Evolutionary conservation across 2,113 vertebrate species (phyloP).

Genomic region (Dascyllus trimaculatus): DNA sequence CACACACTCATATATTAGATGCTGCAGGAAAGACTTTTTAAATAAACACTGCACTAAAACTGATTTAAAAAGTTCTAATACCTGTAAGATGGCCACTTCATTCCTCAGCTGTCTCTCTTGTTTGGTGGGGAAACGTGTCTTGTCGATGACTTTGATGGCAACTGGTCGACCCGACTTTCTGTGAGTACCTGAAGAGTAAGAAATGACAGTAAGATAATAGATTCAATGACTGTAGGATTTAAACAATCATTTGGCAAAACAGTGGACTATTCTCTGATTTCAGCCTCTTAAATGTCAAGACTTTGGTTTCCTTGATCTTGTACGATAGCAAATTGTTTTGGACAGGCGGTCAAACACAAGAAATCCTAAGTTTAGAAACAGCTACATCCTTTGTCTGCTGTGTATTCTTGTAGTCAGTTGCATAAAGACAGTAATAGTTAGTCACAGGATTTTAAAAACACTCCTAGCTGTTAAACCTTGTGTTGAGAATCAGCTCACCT

Average conservation of each 20-base stretch:
- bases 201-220: neutral
- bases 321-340: too few species aligned
- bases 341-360: too few species aligned
- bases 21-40: neutral
- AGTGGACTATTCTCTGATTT: neutral
- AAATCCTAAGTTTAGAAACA: too few species aligned
- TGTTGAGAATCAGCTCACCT: slow-evolving; percentile 70
- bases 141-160: slow-evolving; percentile 91
- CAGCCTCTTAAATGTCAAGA: neutral
- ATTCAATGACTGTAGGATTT: too few species aligned
- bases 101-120: slow-evolving; percentile 89
- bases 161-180: slow-evolving; percentile 85
- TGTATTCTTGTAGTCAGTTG: too few species aligned
- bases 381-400: too few species aligned
- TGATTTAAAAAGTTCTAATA: slow-evolving; percentile 14
- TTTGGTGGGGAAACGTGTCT: slow-evolving; percentile 87
- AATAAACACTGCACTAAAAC: too few species aligned
- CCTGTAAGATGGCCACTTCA: slow-evolving; percentile 89
- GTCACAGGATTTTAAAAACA: too few species aligned
- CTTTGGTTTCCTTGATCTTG: too few species aligned
- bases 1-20: neutral
- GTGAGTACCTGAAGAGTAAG: slow-evolving; percentile 83
- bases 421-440: too few species aligned
- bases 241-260: too few species aligned
- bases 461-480: too few species aligned